Conservation (phyloP, 2,888 invertebrate species). For the Mycogona germanica region DNA sequence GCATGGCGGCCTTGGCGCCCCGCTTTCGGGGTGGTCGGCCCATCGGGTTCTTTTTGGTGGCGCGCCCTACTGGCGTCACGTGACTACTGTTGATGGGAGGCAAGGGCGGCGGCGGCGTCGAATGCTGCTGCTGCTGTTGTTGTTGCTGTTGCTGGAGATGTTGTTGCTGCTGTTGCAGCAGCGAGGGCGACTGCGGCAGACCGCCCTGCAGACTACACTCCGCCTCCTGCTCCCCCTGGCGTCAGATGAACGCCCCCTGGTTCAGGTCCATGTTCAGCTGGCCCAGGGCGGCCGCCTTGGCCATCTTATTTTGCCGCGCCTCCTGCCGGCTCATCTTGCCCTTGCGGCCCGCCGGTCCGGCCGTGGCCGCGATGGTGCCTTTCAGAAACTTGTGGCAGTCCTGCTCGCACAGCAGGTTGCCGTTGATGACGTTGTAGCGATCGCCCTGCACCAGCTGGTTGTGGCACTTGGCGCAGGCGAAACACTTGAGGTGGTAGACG, state of each 20-base stretch:
- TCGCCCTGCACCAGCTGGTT: conserved; percentile 80
- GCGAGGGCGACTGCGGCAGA: background rate
- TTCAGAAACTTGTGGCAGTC: conserved; percentile 90
- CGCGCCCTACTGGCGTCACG: conserved; percentile 2
- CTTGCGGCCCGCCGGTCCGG: conserved; percentile 49
- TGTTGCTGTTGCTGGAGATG: conserved; percentile 4
- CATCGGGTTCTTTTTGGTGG: conserved; percentile 6
- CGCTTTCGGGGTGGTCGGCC: conserved; percentile 13
- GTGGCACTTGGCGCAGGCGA: conserved; percentile 87
- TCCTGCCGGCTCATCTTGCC: conserved; percentile 68
- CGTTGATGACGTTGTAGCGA: conserved; percentile 83
- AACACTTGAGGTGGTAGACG: conserved; percentile 92
- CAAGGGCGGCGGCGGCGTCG: background rate
- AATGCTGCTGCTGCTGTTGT: conserved; percentile 1
- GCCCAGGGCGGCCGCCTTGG: conserved; percentile 19
- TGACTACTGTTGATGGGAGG: background rate
- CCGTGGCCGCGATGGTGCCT: conserved; percentile 22
- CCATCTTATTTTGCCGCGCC: conserved; percentile 19
- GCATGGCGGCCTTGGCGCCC: background rate
- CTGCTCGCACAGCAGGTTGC: conserved; percentile 84
- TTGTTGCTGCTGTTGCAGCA: background rate
- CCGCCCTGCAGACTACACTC: background rate
- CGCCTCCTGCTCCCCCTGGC: conserved; percentile 18
- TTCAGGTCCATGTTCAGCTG: conserved; percentile 20
- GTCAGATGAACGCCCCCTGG: conserved; percentile 21